Evolutionary conservation across 2,113 vertebrate genomes (phyloP), one percentile per base, ranked within the genome.

Genomic region (Panurus biarmicus): DNA sequence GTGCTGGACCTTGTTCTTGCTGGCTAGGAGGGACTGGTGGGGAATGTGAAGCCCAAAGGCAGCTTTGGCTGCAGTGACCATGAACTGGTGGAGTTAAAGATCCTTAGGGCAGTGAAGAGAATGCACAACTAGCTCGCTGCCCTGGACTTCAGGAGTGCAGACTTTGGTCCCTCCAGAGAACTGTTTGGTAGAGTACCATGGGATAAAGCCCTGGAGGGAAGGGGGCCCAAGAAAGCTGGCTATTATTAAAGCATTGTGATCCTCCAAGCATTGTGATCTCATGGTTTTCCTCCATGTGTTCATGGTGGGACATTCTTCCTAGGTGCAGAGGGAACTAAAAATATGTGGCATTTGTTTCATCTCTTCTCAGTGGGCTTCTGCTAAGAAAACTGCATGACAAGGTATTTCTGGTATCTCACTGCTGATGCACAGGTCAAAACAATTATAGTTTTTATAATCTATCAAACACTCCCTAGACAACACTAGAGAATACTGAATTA

Each of bases 71-170:
- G 29, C 29, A 33, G 15, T 54, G 35, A 14, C 47, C 11, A 10
- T 54, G 67, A 26, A 60, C 17, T 35, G 40, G 5, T 78, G 35
- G 31, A 14, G 7, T 33, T 73, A 21, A 35, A 28, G 53, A 42
- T 67, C 47, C 5, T 67, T 47, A 31, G 21, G 16, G 54, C 61
- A 40, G 28, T 0, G 4, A 47, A 45, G 29, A 47, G 47, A 60
- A 14, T 0, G 5, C 17, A 23, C 12, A 23, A 7, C 21, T 28
- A 45, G 22, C 71, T 56, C 0, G 0, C 21, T 76, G 14, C 12
- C 5, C 31, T 62, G 40, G 31, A 33, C 40, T 61, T 48, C 17
- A 69, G 35, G 25, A 56, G 21, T n/a, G 29, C 47, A 75, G 29
- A 47, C n/a, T 61, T 60, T 28, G 62, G 40, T 21, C 14, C 44